Evolutionary conservation across 2,888 invertebrate genomes (phyloP), one percentile per base, ranked within the genome.

Genomic region (Agapostemon virescens): DNA sequence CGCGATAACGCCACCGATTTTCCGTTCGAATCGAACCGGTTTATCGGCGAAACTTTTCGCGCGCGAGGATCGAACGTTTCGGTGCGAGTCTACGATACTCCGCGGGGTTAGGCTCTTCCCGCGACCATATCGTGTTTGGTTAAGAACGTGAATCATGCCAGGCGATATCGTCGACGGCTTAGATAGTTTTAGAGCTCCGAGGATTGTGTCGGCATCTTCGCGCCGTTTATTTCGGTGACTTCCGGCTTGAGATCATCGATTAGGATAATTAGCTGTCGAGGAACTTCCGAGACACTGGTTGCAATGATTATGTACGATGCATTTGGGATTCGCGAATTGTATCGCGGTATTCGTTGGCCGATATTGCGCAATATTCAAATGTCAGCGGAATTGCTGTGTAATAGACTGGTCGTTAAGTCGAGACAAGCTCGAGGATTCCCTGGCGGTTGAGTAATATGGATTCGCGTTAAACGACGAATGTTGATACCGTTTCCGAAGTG

Each of bases 1-100:
- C 4, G 36, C 63, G 63, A 63, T 63, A 63, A 63, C 13, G 36
- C 11, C 11, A 63, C 36, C 63, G 63, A 63, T 63, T 63, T 63
- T 36, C 33, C 63, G 13, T 36, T n/a, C 3, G 11, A 1, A 36
- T 11, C 33, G 20, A 63, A 63, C 33, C 11, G 36, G 36, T 63
- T 63, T 36, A 33, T 63, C 63, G n/a, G 20, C 1, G n/a, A n/a
- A 0, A 63, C n/a, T 63, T n/a, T 36, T 63, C 33, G 7, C 33
- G n/a, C 49, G 33, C 33, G 33, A n/a, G n/a, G n/a, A n/a, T n/a
- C n/a, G n/a, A n/a, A n/a, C n/a, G n/a, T n/a, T n/a, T n/a, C n/a
- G n/a, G n/a, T n/a, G n/a, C n/a, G n/a, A n/a, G n/a, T n/a, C n/a
- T n/a, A n/a, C n/a, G n/a, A n/a, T n/a, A n/a, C n/a, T n/a, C n/a